Base-by-base conservation (phyloP, 2,888 invertebrate species). In the Lithophane ornitopus region DNA sequence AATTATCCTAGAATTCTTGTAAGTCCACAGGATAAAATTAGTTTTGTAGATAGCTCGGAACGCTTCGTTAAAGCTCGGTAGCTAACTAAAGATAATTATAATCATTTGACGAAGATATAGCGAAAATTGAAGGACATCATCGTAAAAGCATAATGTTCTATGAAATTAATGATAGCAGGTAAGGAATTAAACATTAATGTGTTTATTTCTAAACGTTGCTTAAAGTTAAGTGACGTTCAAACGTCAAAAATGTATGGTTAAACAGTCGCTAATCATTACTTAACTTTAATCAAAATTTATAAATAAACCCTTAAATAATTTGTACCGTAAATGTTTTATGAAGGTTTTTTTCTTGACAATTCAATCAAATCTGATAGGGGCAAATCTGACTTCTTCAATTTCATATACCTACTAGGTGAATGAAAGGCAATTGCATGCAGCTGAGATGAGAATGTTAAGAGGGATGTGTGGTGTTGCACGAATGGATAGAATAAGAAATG, bases 61-160 rank as follows among this genome's bases (percentile, higher is more conserved):
- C 39, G n/a, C 14, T 82, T 58, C 44, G 16, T 39, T 26, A 66
- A 46, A 14, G 49, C n/a, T 52, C 22, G 11, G 39, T 49, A 41
- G 52, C 22, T 46, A 46, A 49, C 7, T 6, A n/a, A 28, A 39
- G 39, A 61, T 66, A 76, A 65, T 54, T 65, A 28, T 78, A 39
- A 76, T 76, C 34, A 81, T 63, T 41, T 54, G 4, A 22, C 44
- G 6, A 46, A 61, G 59, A 61, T 65, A 26, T 16, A 12, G 26
- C 41, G 0, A 22, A 52, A 66, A 54, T 82, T 52, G 49, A 76
- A 71, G 8, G 16, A 66, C 19, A 8, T 19, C 3, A 19, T 46
- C 0, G 16, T 63, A 7, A 1, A 22, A 59, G 19, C 28, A 28
- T 59, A 19, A 59, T 4, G 28, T 28, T 28, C 19, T 58, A 58